phyloP scores from a whole-genome alignment of 1,140 invertebrate species.

The Pygmarrhopalites habei region DNA sequence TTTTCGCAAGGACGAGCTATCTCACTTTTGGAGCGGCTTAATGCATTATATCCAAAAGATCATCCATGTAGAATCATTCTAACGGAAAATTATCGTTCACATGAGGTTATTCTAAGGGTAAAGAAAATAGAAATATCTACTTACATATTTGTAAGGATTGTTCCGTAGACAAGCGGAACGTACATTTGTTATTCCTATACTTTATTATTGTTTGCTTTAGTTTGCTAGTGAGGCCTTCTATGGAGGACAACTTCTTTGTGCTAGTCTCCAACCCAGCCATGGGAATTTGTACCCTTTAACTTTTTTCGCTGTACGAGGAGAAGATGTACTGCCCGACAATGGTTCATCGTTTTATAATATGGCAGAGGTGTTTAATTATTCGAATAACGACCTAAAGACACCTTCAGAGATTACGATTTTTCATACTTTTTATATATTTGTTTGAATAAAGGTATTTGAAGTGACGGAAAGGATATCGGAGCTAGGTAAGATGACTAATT shows the following conservation, averaged over 20 bases:
- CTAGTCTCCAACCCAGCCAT: slow-evolving; percentile 28
- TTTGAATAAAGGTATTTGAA: slow-evolving; percentile 43
- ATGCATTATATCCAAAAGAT: slow-evolving; percentile 64
- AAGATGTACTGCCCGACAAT: slow-evolving; percentile 66
- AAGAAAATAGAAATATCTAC: background rate
- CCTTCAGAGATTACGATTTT: no score
- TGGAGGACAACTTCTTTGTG: slow-evolving; percentile 11
- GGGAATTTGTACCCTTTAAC: slow-evolving; percentile 48
- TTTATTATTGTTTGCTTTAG: slow-evolving; percentile 5
- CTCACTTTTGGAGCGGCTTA: slow-evolving; percentile 69
- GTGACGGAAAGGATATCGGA: slow-evolving; percentile 47
- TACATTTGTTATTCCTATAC: background rate
- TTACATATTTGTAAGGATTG: background rate
- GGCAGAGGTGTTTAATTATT: slow-evolving; percentile 72
- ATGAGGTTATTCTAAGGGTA: slow-evolving; percentile 64
- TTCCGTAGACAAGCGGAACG: background rate
- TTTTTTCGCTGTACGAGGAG: slow-evolving; percentile 71
- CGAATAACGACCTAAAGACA: no score
- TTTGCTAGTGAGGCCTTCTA: slow-evolving; percentile 27
- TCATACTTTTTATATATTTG: background rate
- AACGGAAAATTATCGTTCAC: slow-evolving; percentile 78
- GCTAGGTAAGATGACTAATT: no score
- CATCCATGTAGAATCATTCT: slow-evolving; percentile 73
- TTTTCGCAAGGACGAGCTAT: slow-evolving; percentile 67
- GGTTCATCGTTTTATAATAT: slow-evolving; percentile 79